Base-by-base conservation (phyloP, 2,888 invertebrate genomes). In the Drosophila acutilabella region DNA sequence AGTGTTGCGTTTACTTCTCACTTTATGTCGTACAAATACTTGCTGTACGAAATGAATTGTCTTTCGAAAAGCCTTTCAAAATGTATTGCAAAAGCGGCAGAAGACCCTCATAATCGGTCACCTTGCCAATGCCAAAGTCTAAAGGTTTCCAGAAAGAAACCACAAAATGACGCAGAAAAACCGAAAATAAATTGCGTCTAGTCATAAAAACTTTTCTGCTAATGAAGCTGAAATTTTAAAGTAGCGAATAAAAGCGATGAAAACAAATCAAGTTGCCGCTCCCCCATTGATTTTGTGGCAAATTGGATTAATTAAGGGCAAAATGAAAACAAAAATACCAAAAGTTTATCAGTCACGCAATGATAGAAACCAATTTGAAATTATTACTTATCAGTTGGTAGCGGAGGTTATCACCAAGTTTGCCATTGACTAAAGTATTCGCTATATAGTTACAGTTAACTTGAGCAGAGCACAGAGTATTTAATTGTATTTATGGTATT, bases 281-380 rank as follows among this genome's bases (percentile, higher is more conserved):
- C 58, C 62, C 20, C 33, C 44, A 64, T 18, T 16, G 64, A 70
- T 59, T 71, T 74, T 50, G 23, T 38, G 11, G 40, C 70, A 50
- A 81, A 65, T 71, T 75, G 66, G 42, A 36, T 80, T 81, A 82
- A 82, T 82, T 82, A 84, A 84, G 80, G 75, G 20, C 42, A 41
- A 51, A 56, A 30, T 30, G 16, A 81, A 78, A 76, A 71, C 33
- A 45, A 30, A 30, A 18, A 64, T 11, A 20, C 14, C 16, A 50
- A 78, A 80, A 56, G 54, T 64, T 80, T 83, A 83, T 84, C 85
- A 72, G 74, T 69, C 75, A 69, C 75, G 75, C 75, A 58, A 72
- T 57, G 57, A 48, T 41, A 61, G 18, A 57, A 58, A 26, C 0
- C 11, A 56, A 47, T 48, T 23, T 14, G 44, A 61, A 64, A 73